Base-by-base conservation (phyloP, 1,140 invertebrate species). In the Battus philenor region DNA sequence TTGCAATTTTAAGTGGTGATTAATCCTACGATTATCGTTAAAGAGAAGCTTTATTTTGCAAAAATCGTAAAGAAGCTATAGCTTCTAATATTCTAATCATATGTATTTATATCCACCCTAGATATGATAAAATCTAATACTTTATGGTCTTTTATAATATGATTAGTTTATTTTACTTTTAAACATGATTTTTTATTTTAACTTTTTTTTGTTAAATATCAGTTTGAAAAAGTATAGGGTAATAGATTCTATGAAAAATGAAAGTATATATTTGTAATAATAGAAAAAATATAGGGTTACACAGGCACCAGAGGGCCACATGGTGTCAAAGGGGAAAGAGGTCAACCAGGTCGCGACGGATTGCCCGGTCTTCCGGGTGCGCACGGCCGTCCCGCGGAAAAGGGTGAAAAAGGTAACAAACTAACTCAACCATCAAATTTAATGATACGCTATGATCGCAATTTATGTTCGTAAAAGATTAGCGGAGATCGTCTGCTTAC, bases 361-460 rank as follows among this genome's bases (percentile, higher is more conserved):
- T 44, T 59, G 15, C 72, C 80, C 44, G 80, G 80, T 6, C 48
- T 80, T 7, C 80, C 86, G 2, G 87, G 87, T 52, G 61, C 83
- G 4, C 73, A 86, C 53, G 87, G 87, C 20, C 86, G 78, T 20
- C 80, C 87, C 39, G 86, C 87, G 0, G 81, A 87, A 62, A 87
- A 88, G 59, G 87, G 87, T 11, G 87, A 88, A 62, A 88, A 87
- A 78, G 87, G 87, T 74, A 85, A 80, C 58, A 66, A 78, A 70
- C 61, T 68, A 72, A 74, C 65, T 74, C 53, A 65, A 68, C 75
- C 77, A 79, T 81, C 67, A 83, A 84, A 81, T 79, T 84, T 84
- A 81, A 84, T 81, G 68, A 68, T 66, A 13, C 29, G 17, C 11
- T 30, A n/a, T 73, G 59, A 69, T 63, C 65, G 59, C 68, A 76